Evolutionary conservation across 2,113 vertebrate genomes (phyloP), one percentile per base, ranked within the genome.

Genomic region (Phrynocephalus versicolor): DNA sequence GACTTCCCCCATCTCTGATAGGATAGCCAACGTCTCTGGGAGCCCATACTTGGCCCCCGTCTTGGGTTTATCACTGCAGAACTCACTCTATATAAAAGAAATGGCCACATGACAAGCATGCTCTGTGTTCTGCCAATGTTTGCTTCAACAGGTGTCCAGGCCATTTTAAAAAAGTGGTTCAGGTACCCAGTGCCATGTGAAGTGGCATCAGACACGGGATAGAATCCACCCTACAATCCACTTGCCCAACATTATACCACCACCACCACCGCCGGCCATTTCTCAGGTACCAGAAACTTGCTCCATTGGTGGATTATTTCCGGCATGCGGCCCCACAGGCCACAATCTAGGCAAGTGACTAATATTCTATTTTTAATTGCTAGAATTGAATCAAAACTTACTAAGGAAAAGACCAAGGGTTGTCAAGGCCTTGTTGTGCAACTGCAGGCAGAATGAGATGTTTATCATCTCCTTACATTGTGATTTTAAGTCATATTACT

Each of bases 1-100:
- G 94, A 99, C 98, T 93, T 99, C 99, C 57, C 98, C 99, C 98
- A 99, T 99, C 96, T 99, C 99, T 0, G 98, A 98, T 79, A 99
- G 95, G 92, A 99, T 98, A 85, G 98, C 93, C 93, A 99, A 92
- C 0, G 97, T 98, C 74, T 99, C 99, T 85, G 98, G 98, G 88
- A 99, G 96, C 81, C 98, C 97, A 0, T 97, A 99, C 94, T 99
- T 99, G 60, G 97, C 96, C 90, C 98, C 98, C 85, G 99, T 99
- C 94, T 99, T 99, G 5, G 99, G 99, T 95, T 99, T 99, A 92
- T 99, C 99, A 65, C 97, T 97, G 92, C 99, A 99, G 97, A 99
- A 99, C 95, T 99, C 99, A 64, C 99, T 98, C 99, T 99, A 85
- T 82, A 91, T 69, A 62, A 90, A 85, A 55, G 88, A 89, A 3